Conservation (phyloP, 2,888 invertebrate genomes). For the Eumerus sabulonum region DNA sequence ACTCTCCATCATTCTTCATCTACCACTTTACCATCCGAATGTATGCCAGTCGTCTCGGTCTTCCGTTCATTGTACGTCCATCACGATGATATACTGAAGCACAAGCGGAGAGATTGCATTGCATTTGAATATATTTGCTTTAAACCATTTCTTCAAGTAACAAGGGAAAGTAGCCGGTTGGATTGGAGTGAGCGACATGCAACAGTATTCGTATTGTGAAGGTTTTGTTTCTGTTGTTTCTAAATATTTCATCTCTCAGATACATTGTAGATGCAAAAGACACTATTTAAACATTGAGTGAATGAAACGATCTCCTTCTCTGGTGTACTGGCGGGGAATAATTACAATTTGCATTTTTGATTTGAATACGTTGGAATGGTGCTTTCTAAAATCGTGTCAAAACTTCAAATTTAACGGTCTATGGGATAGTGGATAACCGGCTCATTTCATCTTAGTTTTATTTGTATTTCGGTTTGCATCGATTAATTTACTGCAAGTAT, state of each 20-base stretch:
- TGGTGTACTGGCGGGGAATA: too few relatives aligned
- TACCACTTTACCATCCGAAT: background rate
- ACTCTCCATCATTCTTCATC: too few relatives aligned
- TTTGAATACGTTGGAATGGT: constrained; percentile 25
- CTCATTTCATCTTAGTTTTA: too few relatives aligned
- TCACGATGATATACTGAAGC: constrained; percentile 20
- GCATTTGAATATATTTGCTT: constrained; percentile 55
- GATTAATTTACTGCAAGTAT: constrained; percentile 1
- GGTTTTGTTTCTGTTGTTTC: constrained; percentile 2
- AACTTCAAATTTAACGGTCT: constrained; percentile 43
- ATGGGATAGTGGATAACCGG: constrained; percentile 7
- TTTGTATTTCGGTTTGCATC: constrained; percentile 1
- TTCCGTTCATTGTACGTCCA: constrained; percentile 36
- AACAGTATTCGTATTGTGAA: constrained; percentile 36
- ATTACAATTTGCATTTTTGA: constrained; percentile 40
- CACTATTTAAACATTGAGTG: constrained; percentile 18
- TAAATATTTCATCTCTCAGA: constrained; percentile 13
- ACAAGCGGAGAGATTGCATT: constrained; percentile 49
- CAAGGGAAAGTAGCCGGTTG: constrained; percentile 60
- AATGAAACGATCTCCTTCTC: constrained; percentile 22
- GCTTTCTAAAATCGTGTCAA: constrained; percentile 43
- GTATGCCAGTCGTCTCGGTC: constrained; percentile 11
- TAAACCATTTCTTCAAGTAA: constrained; percentile 26
- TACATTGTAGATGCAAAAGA: constrained; percentile 34
- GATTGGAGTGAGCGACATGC: constrained; percentile 47